Evolutionary conservation across 2,888 invertebrate species (phyloP).

Genomic region (Meteorus colon): DNA sequence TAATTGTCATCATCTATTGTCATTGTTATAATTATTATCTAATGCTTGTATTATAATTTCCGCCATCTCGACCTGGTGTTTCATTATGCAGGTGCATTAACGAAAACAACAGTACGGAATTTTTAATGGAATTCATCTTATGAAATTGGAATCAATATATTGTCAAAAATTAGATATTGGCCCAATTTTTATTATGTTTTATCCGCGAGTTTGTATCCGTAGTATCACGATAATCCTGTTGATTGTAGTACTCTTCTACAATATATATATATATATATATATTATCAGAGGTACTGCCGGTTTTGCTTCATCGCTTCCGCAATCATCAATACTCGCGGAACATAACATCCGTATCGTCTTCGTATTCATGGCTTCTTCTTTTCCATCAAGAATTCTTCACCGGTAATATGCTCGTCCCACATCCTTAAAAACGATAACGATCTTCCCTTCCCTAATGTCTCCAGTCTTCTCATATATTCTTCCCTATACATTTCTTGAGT

Average conservation of each 20-base stretch:
- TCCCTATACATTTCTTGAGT: background rate
- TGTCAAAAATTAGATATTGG: background rate
- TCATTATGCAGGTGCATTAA: too few relatives aligned
- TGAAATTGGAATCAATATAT: too few relatives aligned
- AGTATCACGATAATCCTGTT: background rate
- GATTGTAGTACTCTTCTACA: background rate
- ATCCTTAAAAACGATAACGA: background rate
- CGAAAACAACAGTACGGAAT: too few relatives aligned
- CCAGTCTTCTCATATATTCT: background rate
- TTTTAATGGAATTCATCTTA: too few relatives aligned
- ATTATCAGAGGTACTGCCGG: background rate
- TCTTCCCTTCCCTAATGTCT: background rate
- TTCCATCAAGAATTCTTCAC: background rate
- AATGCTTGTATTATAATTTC: too few relatives aligned
- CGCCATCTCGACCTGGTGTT: too few relatives aligned
- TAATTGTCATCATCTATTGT: too few relatives aligned
- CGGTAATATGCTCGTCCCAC: background rate
- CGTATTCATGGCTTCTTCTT: background rate
- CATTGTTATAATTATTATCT: too few relatives aligned
- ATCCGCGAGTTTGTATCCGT: background rate
- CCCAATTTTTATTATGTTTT: background rate
- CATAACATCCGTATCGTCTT: constrained; percentile 8
- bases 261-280: background rate
- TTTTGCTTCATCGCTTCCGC: constrained; percentile 4
- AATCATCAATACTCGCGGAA: constrained; percentile 5